Base-by-base conservation (phyloP, 2,113 vertebrate species). In the Stictonetta naevosa region DNA sequence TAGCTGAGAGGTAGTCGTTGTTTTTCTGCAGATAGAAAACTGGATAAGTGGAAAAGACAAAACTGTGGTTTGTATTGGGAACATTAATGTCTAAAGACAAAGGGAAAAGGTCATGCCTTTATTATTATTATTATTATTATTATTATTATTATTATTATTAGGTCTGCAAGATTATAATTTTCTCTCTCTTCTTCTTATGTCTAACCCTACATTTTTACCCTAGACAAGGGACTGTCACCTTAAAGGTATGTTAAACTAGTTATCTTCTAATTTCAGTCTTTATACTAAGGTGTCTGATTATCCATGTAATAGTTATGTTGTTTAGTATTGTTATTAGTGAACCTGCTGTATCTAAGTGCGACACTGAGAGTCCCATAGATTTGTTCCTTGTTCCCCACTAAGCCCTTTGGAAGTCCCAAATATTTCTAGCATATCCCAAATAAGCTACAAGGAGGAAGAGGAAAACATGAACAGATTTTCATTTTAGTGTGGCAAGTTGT, bases 401-500 rank as follows among this genome's bases (percentile, higher is more conserved):
- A 59, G 8, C 20, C 83, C 52, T 85, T 78, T 67, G 46, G 40
- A 81, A 92, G 9, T 53, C 33, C 60, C 88, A 87, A 92, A 89
- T 75, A 87, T 85, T 95, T 93, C 64, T 88, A 90, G 15, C 36
- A 22, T 83, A n/a, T 69, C 73, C 67, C 66, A 44, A 83, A 63
- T 52, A 94, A 93, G 21, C 46, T 84, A 40, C 44, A 91, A 95
- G 68, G 69, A 86, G 42, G 48, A 85, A 59, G 12, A 68, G 5
- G 17, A 82, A 95, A 72, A 53, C 13, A 22, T 66, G 83, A 88
- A 68, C 34, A 95, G 33, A 46, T 11, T 59, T 64, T 88, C 33
- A 26, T 74, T 92, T 94, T 78, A 87, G 33, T 66, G 34, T 92
- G 87, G 84, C 60, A 88, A 95, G 56, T 73, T 73, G 10, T 67